Evolutionary conservation across 2,888 invertebrate species (phyloP), one percentile per base, ranked within the genome.

Genomic region (Pachymerium ferrugineum): DNA sequence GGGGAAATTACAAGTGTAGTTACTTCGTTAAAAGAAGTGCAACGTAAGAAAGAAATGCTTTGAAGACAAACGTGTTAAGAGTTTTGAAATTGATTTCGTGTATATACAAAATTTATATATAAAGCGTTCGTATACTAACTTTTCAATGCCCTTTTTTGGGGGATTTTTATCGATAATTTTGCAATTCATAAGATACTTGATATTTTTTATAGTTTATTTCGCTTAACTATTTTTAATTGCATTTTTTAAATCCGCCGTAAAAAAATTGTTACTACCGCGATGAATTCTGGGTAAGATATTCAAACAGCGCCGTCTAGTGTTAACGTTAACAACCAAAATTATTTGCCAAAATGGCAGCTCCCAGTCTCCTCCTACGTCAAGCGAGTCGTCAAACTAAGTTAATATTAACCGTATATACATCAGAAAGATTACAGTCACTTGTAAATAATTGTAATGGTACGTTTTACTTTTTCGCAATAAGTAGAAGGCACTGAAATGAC

Each of bases 21-120:
- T 69, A 31, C 69, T 69, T 69, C 30, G 69, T 30, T 69, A 69
- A 69, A 69, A 69, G 69, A 69, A 30, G 69, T 69, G 69, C 33
- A 69, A 69, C 28, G 19, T 29, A 19, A 25, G 16, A 30, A 19
- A 33, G 33, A 69, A 69, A 69, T 69, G 69, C 30, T 0, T 28
- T 29, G 69, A 69, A 69, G 69, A 69, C 69, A 33, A 33, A 69
- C 69, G 31, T 8, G 33, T 69, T 69, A 16, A 69, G 25, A 62
- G 28, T 62, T 62, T 25, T 62, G 1, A 25, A 62, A 25, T 62
- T 22, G 25, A 62, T 62, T 62, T 16, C 3, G 12, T 38, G 38
- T 2, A 38, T 16, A 8, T 10, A 8, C 14, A 38, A 10, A 38
- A 8, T 38, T 8, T 1, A 38, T 8, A 38, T 12, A 5, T 38